Evolutionary conservation across 1,140 invertebrate genomes (phyloP).

Genomic region (Drosophila dunni): DNA sequence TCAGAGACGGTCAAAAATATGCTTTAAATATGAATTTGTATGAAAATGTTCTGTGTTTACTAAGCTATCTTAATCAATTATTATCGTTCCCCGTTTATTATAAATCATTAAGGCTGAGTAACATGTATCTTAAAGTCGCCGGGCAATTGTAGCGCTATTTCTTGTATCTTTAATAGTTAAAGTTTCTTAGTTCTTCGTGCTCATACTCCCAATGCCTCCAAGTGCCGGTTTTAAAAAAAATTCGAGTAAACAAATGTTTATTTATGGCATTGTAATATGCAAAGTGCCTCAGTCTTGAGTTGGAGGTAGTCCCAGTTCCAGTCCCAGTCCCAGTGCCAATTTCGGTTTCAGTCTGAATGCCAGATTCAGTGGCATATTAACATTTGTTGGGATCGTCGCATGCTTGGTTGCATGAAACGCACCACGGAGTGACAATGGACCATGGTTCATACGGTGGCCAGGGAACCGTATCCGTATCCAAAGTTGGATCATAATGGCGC

Average conservation of each 20-base stretch:
- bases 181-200: too few species aligned
- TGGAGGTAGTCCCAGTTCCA: not conserved
- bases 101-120: too few species aligned
- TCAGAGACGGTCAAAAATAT: too few species aligned
- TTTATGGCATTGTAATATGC: conserved; percentile 43
- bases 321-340: conserved; percentile 13
- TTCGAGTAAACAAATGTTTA: conserved; percentile 12
- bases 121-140: too few species aligned
- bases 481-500: conserved; percentile 51
- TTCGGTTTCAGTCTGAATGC: conserved; percentile 11
- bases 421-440: conserved; percentile 58
- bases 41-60: too few species aligned
- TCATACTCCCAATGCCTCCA: too few species aligned
- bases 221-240: too few species aligned
- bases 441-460: conserved; percentile 34
- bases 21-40: too few species aligned
- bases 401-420: conserved; percentile 58
- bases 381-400: conserved; percentile 39
- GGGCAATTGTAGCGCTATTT: too few species aligned
- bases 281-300: conserved; percentile 38
- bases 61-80: too few species aligned
- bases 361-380: conserved; percentile 26
- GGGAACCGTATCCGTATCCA: conserved; percentile 50
- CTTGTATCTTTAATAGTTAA: too few species aligned
- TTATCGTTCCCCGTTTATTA: too few species aligned